Evolutionary conservation across 2,888 invertebrate genomes (phyloP), one percentile per base, ranked within the genome.

Genomic region (Cistogaster globosa): DNA sequence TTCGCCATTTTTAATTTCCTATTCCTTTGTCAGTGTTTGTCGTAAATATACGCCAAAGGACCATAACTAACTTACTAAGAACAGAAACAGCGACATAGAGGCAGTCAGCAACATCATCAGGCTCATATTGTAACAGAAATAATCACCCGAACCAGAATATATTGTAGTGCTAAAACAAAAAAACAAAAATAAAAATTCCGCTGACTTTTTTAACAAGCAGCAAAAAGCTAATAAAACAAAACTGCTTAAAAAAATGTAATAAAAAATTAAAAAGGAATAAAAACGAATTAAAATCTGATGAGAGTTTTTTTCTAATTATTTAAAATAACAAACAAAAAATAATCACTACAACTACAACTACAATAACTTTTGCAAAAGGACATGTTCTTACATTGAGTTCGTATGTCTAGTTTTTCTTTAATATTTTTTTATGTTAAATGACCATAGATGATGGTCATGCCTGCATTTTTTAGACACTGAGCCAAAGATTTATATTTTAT

Each of bases 1-100:
- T 91, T 91, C 90, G 90, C 90, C 91, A 91, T 91, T 91, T 91
- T 91, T 91, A 91, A 91, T 91, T 91, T 91, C 90, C 91, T 91
- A 90, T 90, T 90, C 91, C 90, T 89, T 88, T 80, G 88, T 87
- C 90, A 87, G 86, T 90, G 90, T 90, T 88, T 90, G 91, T 88
- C 90, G 90, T 91, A 91, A 90, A 90, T 88, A 91, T 89, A 89
- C 91, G 89, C 89, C 89, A 89, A 89, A 91, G 91, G 90, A 91
- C 91, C 89, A 91, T 91, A 91, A 91, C 91, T 91, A 89, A 87
- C 91, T 90, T 88, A 87, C 89, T 67, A 88, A 65, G 76, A 79
- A 74, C 76, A 74, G 26, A 58, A 67, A 76, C 72, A 69, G 18
- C 78, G 32, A n/a, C 22, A 51, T 53, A 53, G n/a, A 45, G 26